A percentile compares a stretch with the other conserved stretches of the same genome.
Evolutionary conservation across 2,888 invertebrate genomes (phyloP).

Genomic region (Drosophila helvetica): DNA sequence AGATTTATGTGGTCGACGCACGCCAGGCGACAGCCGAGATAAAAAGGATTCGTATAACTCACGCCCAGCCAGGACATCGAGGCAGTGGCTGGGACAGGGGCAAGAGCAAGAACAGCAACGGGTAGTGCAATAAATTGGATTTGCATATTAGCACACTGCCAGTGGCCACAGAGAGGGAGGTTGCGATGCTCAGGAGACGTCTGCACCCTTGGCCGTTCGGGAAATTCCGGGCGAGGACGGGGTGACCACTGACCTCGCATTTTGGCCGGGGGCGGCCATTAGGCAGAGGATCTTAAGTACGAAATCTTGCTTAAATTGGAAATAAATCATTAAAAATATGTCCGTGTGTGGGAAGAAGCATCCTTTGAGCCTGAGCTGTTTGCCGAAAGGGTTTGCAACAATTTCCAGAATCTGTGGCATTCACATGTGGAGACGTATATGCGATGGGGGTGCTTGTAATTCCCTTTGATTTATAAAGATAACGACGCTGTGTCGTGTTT

Average conservation of each 20-base stretch:
- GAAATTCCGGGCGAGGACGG: constrained; percentile 35
- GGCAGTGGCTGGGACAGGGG: constrained; percentile 6
- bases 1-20: constrained; percentile 76
- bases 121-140: constrained; percentile 78
- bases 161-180: constrained; percentile 7
- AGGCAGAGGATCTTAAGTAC: constrained; percentile 69
- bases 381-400: constrained; percentile 56
- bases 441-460: constrained; percentile 59
- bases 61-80: constrained; percentile 45
- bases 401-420: constrained; percentile 52
- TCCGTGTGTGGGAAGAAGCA: constrained; percentile 24
- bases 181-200: background rate
- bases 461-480: constrained; percentile 81
- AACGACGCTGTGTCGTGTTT: constrained; percentile 71
- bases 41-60: constrained; percentile 72
- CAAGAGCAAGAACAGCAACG: background rate
- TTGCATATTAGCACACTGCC: constrained; percentile 78
- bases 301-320: constrained; percentile 76
- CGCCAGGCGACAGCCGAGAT: constrained; percentile 72
- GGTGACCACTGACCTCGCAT: constrained; percentile 44
- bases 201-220: constrained; percentile 28
- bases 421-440: constrained; percentile 26
- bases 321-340: constrained; percentile 82
- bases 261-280: constrained; percentile 49
- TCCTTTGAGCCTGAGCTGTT: constrained; percentile 49